phyloP scores from a whole-genome alignment of 2,797 vertebrate genomes.

The Mus minutoides region DNA sequence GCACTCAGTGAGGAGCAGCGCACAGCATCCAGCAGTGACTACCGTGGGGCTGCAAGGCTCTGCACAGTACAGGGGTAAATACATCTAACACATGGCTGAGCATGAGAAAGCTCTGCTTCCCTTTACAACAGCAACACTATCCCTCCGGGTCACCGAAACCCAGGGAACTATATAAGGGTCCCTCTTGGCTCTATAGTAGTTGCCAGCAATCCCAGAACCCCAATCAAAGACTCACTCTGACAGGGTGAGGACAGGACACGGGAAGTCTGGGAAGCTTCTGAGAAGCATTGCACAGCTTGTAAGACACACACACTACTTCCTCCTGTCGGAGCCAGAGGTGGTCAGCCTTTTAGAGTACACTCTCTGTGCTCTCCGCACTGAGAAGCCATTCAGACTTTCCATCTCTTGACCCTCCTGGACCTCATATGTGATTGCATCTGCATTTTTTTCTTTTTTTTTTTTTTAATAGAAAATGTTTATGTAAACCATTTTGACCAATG shows the following conservation, averaged over 20 bases:
- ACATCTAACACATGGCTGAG: background rate
- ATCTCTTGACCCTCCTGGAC: background rate
- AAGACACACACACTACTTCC: background rate
- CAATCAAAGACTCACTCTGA: background rate
- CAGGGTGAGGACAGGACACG: background rate
- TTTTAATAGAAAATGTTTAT: slow-evolving; percentile 22
- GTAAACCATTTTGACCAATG: background rate
- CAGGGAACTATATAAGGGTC: background rate
- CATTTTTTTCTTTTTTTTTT: background rate
- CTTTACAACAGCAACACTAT: background rate
- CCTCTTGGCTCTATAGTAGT: background rate
- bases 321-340: background rate
- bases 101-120: background rate
- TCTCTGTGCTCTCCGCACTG: background rate
- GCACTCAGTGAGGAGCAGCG: background rate
- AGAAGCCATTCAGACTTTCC: background rate
- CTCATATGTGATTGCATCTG: slow-evolving; percentile 11
- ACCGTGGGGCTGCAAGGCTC: background rate
- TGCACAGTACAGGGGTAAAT: background rate
- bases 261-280: background rate
- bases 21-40: background rate
- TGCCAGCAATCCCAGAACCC: background rate
- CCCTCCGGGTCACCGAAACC: background rate
- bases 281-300: no score
- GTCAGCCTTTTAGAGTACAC: background rate